Percentiles rank a stretch among this genome's conserved stretches.
These are phyloP conservation scores for Lithobates sylvaticus DNA, from an alignment of 2,797 vertebrate genomes.

Conservation along the genomic window DNA sequence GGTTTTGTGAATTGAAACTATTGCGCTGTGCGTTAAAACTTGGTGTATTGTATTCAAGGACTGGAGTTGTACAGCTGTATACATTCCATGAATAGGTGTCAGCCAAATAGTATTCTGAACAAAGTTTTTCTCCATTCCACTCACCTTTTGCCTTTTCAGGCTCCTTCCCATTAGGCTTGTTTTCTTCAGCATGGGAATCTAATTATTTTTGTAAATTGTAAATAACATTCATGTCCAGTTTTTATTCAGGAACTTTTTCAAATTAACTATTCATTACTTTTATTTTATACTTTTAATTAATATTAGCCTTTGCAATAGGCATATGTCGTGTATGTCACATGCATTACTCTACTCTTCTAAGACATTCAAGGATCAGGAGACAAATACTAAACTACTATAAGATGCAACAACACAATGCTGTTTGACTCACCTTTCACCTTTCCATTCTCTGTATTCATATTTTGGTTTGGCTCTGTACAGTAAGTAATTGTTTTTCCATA, in stretches of 20 bases:
- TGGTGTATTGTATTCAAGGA: not conserved
- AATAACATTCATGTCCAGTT: not conserved
- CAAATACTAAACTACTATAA: not conserved
- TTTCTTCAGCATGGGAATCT: slow-evolving; percentile 28
- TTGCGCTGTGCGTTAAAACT: too few species aligned
- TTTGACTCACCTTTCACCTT: not conserved
- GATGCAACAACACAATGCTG: not conserved
- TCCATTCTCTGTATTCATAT: not conserved
- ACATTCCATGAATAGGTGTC: not conserved
- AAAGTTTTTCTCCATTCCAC: slow-evolving; percentile 3
- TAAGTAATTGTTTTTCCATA: not conserved
- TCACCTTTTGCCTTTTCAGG: slow-evolving; percentile 51
- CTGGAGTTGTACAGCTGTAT: not conserved
- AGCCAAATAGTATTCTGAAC: not conserved
- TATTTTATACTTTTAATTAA: too few species aligned
- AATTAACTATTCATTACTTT: too few species aligned
- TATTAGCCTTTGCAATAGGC: not conserved
- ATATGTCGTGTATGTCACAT: not conserved
- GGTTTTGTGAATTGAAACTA: not conserved
- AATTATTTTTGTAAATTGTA: slow-evolving; percentile 67
- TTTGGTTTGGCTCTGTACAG: not conserved
- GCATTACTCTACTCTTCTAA: too few species aligned
- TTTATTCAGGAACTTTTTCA: not conserved
- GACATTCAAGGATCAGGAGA: not conserved
- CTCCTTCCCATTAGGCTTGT: slow-evolving; percentile 10